Base-by-base conservation (phyloP, 2,888 invertebrate genomes). In the Sinelater perroti region DNA sequence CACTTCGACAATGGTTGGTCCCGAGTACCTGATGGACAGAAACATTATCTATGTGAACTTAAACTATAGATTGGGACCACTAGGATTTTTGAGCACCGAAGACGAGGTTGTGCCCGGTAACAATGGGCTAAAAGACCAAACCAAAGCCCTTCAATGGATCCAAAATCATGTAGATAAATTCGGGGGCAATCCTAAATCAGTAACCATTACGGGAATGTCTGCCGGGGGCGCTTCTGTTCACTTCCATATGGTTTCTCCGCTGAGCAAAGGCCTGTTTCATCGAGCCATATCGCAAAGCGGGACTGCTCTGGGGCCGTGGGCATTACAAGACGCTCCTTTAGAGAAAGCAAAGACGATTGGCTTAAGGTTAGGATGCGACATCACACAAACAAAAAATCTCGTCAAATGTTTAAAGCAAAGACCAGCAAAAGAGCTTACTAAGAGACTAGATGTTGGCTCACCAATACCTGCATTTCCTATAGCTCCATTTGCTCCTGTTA, bases 151-250 rank as follows among this genome's bases (percentile, higher is more conserved):
- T 28, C 81, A 81, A 57, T 89, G 89, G 89, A 77, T 88, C 0
- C 82, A 83, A 16, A 38, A 38, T 2, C 2, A 38, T 11, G 20
- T 38, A 10, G 3, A 6, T 2, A 2, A 16, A 2, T 89, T 89
- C 66, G 87, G 87, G 1, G 89, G 89, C 0, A 83, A 89, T 76
- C 83, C 87, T 1, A 80, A 83, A 26, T 83, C 83, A 59, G 80
- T 89, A 14, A 85, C 87, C 0, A 69, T 89, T 1, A 73, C 83
- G 0, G 90, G 90, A 1, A 80, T 83, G 63, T 88, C 89, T 2
- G 86, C 89, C 0, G 90, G 90, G 0, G 88, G 84, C 24, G 87
- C 85, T 1, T 85, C 88, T 63, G 87, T 87, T 0, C 87, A 89
- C 72, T 85, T 87, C 66, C 89, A 89, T 59, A 84, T 86, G 62